Conservation (phyloP, 1,140 invertebrate genomes). For the Rhizoglyphus robini region DNA sequence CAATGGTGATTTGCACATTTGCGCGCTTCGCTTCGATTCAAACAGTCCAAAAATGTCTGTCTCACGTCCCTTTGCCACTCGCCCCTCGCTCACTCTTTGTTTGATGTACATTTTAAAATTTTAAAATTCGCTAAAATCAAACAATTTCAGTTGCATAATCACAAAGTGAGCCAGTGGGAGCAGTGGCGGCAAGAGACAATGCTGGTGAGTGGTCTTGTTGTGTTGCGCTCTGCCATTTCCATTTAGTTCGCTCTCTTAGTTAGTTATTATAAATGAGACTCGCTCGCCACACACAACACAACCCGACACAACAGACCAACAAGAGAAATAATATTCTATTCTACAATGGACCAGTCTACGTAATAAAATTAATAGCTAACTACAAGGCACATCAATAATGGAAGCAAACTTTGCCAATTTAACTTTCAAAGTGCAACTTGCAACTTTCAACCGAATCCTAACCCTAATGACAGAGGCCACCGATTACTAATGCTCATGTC, state of each 20-base stretch:
- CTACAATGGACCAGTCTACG: background rate
- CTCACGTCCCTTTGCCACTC: background rate
- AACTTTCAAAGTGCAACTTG: background rate
- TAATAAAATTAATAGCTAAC: conserved; percentile 6
- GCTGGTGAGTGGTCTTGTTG: background rate
- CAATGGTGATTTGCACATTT: conserved; percentile 11
- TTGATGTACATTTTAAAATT: conserved; percentile 11
- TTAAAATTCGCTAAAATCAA: conserved; percentile 15
- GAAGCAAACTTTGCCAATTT: background rate
- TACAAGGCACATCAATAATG: conserved; percentile 5
- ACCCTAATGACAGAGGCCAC: background rate
- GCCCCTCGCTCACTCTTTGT: background rate
- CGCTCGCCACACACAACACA: background rate
- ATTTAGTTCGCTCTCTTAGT: conserved; percentile 4
- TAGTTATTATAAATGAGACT: conserved; percentile 11
- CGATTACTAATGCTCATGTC: background rate
- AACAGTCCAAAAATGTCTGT: background rate
- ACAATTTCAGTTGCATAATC: conserved; percentile 14
- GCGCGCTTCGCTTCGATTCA: background rate
- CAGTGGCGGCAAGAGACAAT: background rate
- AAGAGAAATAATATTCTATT: background rate
- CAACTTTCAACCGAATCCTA: background rate
- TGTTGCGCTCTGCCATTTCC: background rate
- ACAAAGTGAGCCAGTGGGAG: background rate
- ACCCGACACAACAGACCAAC: background rate